Evolutionary conservation across 2,888 invertebrate species (phyloP).

Genomic region (Trichogramma dendrolimi): DNA sequence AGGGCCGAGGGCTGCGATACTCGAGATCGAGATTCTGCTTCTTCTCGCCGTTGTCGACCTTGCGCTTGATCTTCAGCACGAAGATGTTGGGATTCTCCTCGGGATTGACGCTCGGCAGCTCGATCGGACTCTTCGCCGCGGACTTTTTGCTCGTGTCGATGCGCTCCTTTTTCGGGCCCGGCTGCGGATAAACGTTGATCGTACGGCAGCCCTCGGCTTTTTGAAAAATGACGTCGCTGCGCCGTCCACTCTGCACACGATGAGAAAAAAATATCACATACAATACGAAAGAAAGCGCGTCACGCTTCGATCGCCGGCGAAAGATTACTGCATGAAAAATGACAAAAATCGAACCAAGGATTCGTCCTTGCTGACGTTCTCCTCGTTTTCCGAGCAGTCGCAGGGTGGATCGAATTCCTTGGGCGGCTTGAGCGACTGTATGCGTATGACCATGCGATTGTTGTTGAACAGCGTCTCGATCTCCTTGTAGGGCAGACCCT

Average conservation of each 20-base stretch:
- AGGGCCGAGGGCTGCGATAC: constrained; percentile 43
- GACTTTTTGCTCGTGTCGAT: constrained; percentile 1
- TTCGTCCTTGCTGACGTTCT: too few species aligned
- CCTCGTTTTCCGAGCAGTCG: constrained; percentile 34
- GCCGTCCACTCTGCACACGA: not conserved
- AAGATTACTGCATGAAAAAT: too few species aligned
- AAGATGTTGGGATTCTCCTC: constrained; percentile 48
- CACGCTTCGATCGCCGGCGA: too few species aligned
- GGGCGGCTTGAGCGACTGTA: constrained; percentile 32
- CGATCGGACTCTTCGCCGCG: not conserved
- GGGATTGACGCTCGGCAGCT: constrained; percentile 12
- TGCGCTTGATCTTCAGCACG: constrained; percentile 40
- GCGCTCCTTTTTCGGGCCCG: constrained; percentile 9
- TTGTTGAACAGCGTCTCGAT: constrained; percentile 44
- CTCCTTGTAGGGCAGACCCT: constrained; percentile 43
- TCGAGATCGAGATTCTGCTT: constrained; percentile 42
- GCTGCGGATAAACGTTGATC: constrained; percentile 26
- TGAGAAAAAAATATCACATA: too few species aligned
- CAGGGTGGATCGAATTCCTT: constrained; percentile 41
- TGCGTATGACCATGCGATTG: constrained; percentile 37
- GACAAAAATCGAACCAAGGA: too few species aligned
- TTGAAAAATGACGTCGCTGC: constrained; percentile 10
- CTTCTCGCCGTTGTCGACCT: constrained; percentile 32
- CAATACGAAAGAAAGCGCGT: too few species aligned
- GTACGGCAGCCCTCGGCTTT: constrained; percentile 18